These are phyloP conservation scores for Lagria hirta DNA, from an alignment of 2,888 invertebrate genomes.

Conservation along the genomic window DNA sequence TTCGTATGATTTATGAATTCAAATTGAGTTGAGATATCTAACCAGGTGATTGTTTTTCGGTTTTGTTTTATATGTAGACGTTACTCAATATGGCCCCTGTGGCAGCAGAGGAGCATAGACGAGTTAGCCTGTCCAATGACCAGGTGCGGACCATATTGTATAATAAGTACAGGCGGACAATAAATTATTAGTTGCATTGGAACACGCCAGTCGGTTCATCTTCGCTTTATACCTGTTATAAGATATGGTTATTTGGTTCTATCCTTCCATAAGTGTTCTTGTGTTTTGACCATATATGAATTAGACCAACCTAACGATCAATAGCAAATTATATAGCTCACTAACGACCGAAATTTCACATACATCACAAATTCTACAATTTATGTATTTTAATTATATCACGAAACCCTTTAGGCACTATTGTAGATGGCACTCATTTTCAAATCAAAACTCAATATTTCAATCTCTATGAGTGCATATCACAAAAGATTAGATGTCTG, in stretches of 20 bases:
- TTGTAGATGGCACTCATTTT: no score
- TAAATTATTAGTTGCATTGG: slow-evolving; percentile 38
- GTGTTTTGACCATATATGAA: slow-evolving; percentile 36
- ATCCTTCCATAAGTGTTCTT: slow-evolving; percentile 28
- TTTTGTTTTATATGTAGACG: slow-evolving; percentile 24
- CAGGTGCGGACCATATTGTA: slow-evolving; percentile 46
- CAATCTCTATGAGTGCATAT: no score
- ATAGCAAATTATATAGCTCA: slow-evolving; percentile 18
- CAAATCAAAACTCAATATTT: no score
- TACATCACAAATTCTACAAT: slow-evolving; percentile 14
- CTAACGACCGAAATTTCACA: slow-evolving; percentile 17
- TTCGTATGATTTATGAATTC: slow-evolving; percentile 19
- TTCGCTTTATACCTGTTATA: slow-evolving; percentile 36
- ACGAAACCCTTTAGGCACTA: no score
- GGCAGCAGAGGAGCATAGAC: slow-evolving; percentile 33
- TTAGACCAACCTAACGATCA: slow-evolving; percentile 26
- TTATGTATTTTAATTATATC: slow-evolving; percentile 20
- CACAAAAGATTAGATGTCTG: no score
- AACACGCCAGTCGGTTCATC: slow-evolving; percentile 36
- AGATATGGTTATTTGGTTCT: slow-evolving; percentile 40
- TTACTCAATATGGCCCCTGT: slow-evolving; percentile 40
- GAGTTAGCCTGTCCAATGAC: slow-evolving; percentile 40
- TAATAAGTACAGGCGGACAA: slow-evolving; percentile 43
- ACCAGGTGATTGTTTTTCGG: slow-evolving; percentile 22
- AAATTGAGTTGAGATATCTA: slow-evolving; percentile 19